Percentiles rank a stretch among this genome's conserved stretches.
phyloP scores from a whole-genome alignment of 2,888 invertebrate species.

The Corythucha ciliata region DNA sequence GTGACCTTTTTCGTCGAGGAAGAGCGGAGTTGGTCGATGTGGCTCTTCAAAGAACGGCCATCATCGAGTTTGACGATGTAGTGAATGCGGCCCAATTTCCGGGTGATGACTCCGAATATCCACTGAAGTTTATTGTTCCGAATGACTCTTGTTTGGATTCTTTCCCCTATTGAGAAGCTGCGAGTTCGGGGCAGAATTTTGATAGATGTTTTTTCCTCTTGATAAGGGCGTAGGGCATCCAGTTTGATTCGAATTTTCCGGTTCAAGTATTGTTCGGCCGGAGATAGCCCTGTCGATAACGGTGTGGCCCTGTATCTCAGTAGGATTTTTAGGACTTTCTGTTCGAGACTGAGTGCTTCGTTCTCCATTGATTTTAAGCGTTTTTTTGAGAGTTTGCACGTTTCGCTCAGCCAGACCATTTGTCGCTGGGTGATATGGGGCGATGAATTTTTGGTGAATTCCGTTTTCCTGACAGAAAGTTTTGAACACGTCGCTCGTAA shows the following conservation, averaged over 20 bases:
- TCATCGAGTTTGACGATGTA: conserved; percentile 15
- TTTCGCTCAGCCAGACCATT: conserved; percentile 32
- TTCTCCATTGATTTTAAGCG: conserved; percentile 21
- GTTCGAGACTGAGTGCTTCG: not conserved
- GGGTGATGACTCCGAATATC: conserved; percentile 13
- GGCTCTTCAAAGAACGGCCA: conserved; percentile 15
- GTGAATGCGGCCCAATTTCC: conserved; percentile 15
- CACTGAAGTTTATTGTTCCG: conserved; percentile 16
- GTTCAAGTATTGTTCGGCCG: conserved; percentile 23
- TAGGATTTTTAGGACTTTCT: conserved; percentile 3
- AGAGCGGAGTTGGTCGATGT: conserved; percentile 19
- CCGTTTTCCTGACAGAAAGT: conserved; percentile 23
- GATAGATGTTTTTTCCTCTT: conserved; percentile 1
- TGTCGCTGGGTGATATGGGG: conserved; percentile 30
- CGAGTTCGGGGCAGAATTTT: conserved; percentile 1
- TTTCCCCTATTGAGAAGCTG: not conserved
- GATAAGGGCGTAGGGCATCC: conserved; percentile 8
- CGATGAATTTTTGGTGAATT: conserved; percentile 23
- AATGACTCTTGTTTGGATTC: conserved; percentile 17
- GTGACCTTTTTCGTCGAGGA: no score
- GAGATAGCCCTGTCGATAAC: conserved; percentile 12
- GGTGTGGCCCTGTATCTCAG: conserved; percentile 11
- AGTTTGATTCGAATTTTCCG: conserved; percentile 20
- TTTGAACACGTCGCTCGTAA: conserved; percentile 25
- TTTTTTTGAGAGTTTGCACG: conserved; percentile 12